A percentile compares a stretch with the other conserved stretches of the same genome.
These are phyloP conservation scores for Dysidea cf. avara DNA, from an alignment of 37 sponge, comb jelly and placozoan genomes.

Conservation along the genomic window DNA sequence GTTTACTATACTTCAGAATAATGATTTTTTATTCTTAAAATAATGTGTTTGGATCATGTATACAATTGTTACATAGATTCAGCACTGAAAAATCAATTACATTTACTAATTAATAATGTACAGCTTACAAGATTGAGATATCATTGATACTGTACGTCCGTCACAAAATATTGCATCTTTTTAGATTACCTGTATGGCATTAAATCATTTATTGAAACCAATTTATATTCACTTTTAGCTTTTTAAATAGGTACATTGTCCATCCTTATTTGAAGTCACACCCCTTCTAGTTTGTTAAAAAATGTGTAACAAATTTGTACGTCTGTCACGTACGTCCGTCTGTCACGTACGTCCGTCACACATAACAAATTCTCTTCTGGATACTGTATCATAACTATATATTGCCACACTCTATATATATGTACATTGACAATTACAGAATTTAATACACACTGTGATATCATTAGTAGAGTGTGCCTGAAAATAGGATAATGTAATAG, in stretches of 20 bases:
- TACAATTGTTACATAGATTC: slow-evolving; percentile 9
- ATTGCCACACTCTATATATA: no score
- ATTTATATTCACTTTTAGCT: slow-evolving; percentile 21
- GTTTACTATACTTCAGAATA: slow-evolving; percentile 10
- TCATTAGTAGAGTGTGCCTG: no score
- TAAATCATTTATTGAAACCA: slow-evolving; percentile 1
- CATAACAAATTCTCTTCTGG: no score
- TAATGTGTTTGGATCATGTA: slow-evolving; percentile 13
- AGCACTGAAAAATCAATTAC: slow-evolving; percentile 2
- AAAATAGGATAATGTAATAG: no score
- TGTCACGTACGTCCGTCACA: no score
- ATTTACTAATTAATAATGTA: slow-evolving; percentile 1
- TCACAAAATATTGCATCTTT: no score
- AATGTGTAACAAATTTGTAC: slow-evolving; percentile 8
- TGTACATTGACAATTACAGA: no score
- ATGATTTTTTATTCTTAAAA: neutral
- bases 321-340: slow-evolving; percentile 10
- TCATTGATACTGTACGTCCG: no score
- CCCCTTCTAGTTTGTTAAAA: neutral
- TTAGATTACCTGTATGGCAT: slow-evolving; percentile 2
- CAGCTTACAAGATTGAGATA: neutral
- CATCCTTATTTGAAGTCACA: neutral
- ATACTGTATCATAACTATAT: no score
- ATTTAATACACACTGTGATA: no score
- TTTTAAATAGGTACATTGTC: slow-evolving; percentile 1